Base-by-base conservation (phyloP, 2,888 invertebrate species). In the Andrena fulva region DNA sequence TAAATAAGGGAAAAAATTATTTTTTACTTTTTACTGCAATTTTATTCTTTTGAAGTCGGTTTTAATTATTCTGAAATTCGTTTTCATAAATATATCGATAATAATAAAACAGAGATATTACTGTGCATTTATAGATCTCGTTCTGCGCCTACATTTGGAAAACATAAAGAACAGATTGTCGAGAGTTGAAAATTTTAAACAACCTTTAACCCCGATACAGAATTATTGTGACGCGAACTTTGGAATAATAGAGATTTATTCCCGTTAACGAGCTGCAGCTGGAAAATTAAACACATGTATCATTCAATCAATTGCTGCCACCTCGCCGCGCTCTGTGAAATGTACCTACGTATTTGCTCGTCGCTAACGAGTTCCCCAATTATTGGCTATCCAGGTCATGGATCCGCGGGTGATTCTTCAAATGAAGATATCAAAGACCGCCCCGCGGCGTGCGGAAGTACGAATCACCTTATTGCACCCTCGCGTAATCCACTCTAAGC, bases 291-390 rank as follows among this genome's bases (percentile, higher is more conserved):
- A 56, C 10, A 27, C 24, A 10, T 24, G 56, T 56, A 56, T 27
- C 24, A 27, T 56, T 56, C 27, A 56, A 24, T 27, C 56, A 56
- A 56, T 56, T 56, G 24, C 24, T 56, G 24, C 24, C 56, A 56
- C 56, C 56, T 12, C 24, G 56, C 24, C 24, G 20, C 56, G 27
- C 56, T 10, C 56, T 27, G 56, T 56, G 27, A 56, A 56, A 56
- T 56, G 24, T 27, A 56, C 12, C 12, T 16, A 42, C 56, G 10
- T 56, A 10, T 56, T 56, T 56, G 56, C 56, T 56, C 24, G 1
- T 56, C 24, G 24, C 56, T 56, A 56, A 56, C 56, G 56, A 56
- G 56, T 56, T 56, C 12, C 27, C 56, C 56, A 56, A 56, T 56
- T 56, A 56, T 24, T 56, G 64, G 66, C 27, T 10, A 42, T 56